These are phyloP conservation scores for Chaenogobius annularis DNA, from an alignment of 2,113 vertebrate genomes.

Conservation along the genomic window DNA sequence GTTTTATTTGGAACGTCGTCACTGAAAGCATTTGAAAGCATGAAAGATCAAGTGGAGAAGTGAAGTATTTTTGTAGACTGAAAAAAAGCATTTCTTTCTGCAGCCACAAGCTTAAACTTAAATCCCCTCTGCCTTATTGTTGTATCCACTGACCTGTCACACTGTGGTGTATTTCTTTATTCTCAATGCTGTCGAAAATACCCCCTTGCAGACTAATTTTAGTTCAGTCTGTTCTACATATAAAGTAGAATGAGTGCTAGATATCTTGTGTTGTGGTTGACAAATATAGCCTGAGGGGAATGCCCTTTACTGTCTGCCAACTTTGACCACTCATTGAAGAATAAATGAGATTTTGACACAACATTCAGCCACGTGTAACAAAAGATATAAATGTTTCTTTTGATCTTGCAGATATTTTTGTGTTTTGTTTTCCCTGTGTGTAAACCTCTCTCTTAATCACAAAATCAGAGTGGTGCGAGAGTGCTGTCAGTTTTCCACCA, in stretches of 20 bases:
- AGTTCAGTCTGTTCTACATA: conserved; percentile 51
- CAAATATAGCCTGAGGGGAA: conserved; percentile 63
- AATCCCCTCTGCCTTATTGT: background rate
- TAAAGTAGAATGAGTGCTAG: conserved; percentile 59
- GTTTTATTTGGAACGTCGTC: too few relatives aligned
- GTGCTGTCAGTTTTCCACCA: conserved; percentile 73
- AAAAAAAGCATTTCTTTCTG: background rate
- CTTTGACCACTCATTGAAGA: conserved; percentile 8
- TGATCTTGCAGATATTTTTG: conserved; percentile 16
- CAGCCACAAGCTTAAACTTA: background rate
- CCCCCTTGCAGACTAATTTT: conserved; percentile 62
- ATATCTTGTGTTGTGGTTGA: conserved; percentile 58
- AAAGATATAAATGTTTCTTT: conserved; percentile 17
- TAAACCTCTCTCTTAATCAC: conserved; percentile 68
- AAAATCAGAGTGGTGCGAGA: conserved; percentile 64
- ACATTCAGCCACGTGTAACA: conserved; percentile 4
- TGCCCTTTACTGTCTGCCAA: conserved; percentile 43
- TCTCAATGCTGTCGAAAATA: conserved; percentile 53
- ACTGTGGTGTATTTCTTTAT: background rate
- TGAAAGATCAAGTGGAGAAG: background rate
- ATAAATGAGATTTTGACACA: conserved; percentile 20
- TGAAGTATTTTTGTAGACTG: background rate
- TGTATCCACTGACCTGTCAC: background rate
- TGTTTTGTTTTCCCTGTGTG: conserved; percentile 31
- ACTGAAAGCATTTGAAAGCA: background rate